Conservation (phyloP, 1,140 invertebrate species). For the Orussus abietinus region DNA sequence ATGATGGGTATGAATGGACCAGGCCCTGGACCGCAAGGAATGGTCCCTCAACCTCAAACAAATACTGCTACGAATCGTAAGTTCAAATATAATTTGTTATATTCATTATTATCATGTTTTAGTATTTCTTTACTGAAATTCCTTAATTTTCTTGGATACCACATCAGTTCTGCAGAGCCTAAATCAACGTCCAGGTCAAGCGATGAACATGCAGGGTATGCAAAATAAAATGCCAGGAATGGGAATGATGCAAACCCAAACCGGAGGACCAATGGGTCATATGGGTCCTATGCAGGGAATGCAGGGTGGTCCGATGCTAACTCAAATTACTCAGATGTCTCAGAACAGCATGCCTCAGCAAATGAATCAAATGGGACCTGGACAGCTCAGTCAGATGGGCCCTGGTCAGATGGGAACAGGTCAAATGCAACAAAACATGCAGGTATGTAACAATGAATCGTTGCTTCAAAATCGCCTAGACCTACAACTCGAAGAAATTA, state of each 20-base stretch:
- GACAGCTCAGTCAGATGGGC: constrained; percentile 37
- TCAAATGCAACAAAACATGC: constrained; percentile 47
- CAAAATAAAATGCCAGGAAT: constrained; percentile 56
- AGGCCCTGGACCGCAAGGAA: constrained; percentile 54
- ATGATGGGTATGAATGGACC: constrained; percentile 57
- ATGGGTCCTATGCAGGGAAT: constrained; percentile 46
- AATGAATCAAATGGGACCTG: constrained; percentile 44
- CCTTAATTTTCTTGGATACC: constrained; percentile 6
- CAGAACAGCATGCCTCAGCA: constrained; percentile 44
- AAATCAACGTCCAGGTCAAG: constrained; percentile 58
- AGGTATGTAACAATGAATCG: constrained; percentile 24
- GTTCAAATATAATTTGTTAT: constrained; percentile 11
- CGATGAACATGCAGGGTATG: constrained; percentile 60
- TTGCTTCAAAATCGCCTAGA: too few relatives aligned
- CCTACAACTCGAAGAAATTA: constrained; percentile 1
- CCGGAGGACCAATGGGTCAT: constrained; percentile 41
- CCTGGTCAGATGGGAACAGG: constrained; percentile 37
- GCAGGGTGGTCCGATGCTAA: constrained; percentile 46
- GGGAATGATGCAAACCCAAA: constrained; percentile 49
- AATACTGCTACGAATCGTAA: constrained; percentile 55
- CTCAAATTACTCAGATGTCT: constrained; percentile 47
- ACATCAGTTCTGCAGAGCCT: constrained; percentile 57
- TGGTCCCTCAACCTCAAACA: constrained; percentile 53
- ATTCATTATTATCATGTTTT: neutral
- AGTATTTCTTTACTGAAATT: neutral